phyloP scores from a whole-genome alignment of 2,113 vertebrate species.

The Phaethornis superciliosus region DNA sequence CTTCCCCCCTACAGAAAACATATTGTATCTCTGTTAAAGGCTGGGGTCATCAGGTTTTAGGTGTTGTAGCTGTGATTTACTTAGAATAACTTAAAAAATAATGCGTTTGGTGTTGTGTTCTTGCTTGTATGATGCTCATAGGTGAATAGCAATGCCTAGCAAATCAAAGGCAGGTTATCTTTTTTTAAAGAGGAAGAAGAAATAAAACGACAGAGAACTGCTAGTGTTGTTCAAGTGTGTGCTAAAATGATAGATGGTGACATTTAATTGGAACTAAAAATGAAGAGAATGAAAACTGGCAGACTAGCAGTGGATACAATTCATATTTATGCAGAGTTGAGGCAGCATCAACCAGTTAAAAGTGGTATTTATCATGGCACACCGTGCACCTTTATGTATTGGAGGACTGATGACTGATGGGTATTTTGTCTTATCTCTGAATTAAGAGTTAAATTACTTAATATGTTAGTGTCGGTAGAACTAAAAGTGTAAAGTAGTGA shows the following conservation, averaged over 20 bases:
- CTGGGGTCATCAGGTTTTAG: rapidly evolving
- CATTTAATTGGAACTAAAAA: not conserved
- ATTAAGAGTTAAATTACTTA: not conserved
- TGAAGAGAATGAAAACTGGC: not conserved
- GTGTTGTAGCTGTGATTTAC: not conserved
- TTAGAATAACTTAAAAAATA: not conserved
- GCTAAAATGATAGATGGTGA: constrained; percentile 51
- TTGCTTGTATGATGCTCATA: not conserved
- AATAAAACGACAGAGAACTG: not conserved
- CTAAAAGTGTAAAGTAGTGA: not conserved
- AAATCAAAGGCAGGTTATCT: not conserved
- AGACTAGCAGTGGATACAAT: not conserved
- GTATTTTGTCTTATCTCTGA: not conserved
- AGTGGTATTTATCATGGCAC: not conserved
- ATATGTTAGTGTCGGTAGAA: not conserved
- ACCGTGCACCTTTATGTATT: not conserved
- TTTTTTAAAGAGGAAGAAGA: not conserved
- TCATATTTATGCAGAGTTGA: not conserved
- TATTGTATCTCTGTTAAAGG: not conserved
- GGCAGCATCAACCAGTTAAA: not conserved
- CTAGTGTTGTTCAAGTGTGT: not conserved
- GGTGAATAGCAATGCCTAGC: not conserved
- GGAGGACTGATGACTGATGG: not conserved
- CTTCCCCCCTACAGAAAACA: not conserved
- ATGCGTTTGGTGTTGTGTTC: not conserved